Evolutionary conservation across 2,888 invertebrate genomes (phyloP).

Genomic region (Thysanoteuthis rhombus): DNA sequence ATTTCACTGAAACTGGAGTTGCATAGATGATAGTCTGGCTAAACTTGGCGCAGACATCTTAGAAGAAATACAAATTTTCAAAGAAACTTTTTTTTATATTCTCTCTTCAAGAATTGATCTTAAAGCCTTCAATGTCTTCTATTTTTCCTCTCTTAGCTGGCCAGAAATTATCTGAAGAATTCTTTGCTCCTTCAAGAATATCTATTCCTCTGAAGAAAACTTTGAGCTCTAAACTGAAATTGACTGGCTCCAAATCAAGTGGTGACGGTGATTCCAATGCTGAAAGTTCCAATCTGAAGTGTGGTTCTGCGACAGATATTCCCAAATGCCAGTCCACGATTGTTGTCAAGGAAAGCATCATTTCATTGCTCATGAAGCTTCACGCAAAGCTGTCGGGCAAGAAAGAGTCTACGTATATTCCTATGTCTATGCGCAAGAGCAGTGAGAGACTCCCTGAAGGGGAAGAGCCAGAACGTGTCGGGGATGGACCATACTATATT

Average conservation of each 20-base stretch:
- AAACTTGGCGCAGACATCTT: too few species aligned
- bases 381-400: constrained; percentile 87
- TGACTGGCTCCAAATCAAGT: not conserved
- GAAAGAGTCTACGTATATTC: constrained; percentile 78
- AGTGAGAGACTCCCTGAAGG: not conserved
- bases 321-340: constrained; percentile 17
- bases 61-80: too few species aligned
- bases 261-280: not conserved
- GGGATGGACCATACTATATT: constrained; percentile 90
- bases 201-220: not conserved
- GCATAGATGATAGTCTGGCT: too few species aligned
- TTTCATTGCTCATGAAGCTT: constrained; percentile 86
- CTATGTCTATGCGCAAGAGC: constrained; percentile 42
- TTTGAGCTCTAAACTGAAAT: not conserved
- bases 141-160: not conserved
- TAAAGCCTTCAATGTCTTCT: not conserved
- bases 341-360: constrained; percentile 75
- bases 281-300: not conserved
- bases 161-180: not conserved
- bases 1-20: too few species aligned
- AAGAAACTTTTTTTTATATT: too few species aligned
- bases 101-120: too few species aligned
- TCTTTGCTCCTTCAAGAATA: not conserved
- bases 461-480: constrained; percentile 64
- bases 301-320: not conserved